Evolutionary conservation across 2,888 invertebrate species (phyloP), one percentile per base, ranked within the genome.

Genomic region (Listrodromus nycthemerus): DNA sequence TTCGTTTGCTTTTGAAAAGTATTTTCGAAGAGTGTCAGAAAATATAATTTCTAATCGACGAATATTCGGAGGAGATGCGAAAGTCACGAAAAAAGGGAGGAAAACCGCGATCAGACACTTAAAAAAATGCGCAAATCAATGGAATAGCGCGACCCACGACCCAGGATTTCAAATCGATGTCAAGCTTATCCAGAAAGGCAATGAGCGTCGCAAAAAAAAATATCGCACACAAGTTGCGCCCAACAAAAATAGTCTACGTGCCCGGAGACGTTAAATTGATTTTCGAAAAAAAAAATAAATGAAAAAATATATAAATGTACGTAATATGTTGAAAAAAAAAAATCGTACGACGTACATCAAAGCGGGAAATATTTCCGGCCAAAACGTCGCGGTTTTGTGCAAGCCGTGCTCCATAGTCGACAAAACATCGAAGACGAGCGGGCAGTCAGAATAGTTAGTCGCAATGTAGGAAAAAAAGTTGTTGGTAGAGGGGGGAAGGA

Each of bases 301-400:
- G n/a, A n/a, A n/a, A n/a, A n/a, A n/a, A n/a, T n/a, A n/a, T n/a
- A n/a, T n/a, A n/a, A n/a, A n/a, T n/a, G 30, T 13, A 13, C n/a
- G 10, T 19, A 70, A 30, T 33, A 55, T 5, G 19, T 24, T 6
- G 30, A 8, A 50, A 10, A 66, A 66, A 24, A 16, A 71, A 73
- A 77, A 27, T 27, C 21, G 61, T 61, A 13, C 19, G 16, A 48
- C 70, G 41, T 27, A 52, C 50, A 78, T 82, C 77, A 82, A 82
- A 82, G 77, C 19, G 61, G 61, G 78, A 67, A 67, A 63, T 37
- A 78, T 73, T 82, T 73, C 50, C 61, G 61, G 37, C 74, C 41
- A 24, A 61, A 78, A 73, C n/a, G 73, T 27, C 21, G 19, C 45
- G 65, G 67, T 75, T 66, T 37, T 70, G 10, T 21, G 27, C 4